Conservation (phyloP, 2,888 invertebrate species). For the Oegoconia quadripuncta region DNA sequence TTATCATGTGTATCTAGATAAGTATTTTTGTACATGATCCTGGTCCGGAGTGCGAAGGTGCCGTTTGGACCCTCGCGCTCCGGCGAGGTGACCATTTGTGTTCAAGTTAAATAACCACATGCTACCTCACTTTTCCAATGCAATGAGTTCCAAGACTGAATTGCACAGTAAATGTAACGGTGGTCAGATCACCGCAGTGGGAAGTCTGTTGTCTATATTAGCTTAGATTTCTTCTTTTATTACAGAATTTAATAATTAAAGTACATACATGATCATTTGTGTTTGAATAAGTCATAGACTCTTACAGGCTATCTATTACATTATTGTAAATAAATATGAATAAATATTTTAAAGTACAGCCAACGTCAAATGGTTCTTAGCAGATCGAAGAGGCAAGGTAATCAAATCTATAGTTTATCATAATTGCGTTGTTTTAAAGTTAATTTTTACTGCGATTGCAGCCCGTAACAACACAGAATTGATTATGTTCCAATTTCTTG, state of each 20-base stretch:
- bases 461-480: too few species aligned
- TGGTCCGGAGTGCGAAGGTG: constrained; percentile 25
- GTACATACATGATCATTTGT: too few species aligned
- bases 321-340: too few species aligned
- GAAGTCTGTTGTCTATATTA: constrained; percentile 68
- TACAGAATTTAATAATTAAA: constrained; percentile 8
- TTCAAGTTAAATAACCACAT: constrained; percentile 54
- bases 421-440: too few species aligned
- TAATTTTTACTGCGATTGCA: too few species aligned
- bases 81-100: constrained; percentile 38
- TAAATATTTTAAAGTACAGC: too few species aligned
- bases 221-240: constrained; percentile 24
- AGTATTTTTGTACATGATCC: constrained; percentile 54
- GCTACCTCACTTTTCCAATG: constrained; percentile 69
- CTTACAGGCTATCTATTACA: too few species aligned
- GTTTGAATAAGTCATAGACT: too few species aligned
- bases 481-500: too few species aligned
- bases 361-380: too few species aligned
- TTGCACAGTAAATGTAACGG: constrained; percentile 57
- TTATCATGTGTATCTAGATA: constrained; percentile 49
- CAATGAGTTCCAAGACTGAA: constrained; percentile 72
- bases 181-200: constrained; percentile 71
- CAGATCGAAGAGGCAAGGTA: too few species aligned
- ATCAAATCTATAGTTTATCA: too few species aligned
- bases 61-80: constrained; percentile 24